Percentiles rank a stretch among this genome's conserved stretches.
phyloP scores from a whole-genome alignment of 2,113 vertebrate species.

The Bungarus multicinctus region DNA sequence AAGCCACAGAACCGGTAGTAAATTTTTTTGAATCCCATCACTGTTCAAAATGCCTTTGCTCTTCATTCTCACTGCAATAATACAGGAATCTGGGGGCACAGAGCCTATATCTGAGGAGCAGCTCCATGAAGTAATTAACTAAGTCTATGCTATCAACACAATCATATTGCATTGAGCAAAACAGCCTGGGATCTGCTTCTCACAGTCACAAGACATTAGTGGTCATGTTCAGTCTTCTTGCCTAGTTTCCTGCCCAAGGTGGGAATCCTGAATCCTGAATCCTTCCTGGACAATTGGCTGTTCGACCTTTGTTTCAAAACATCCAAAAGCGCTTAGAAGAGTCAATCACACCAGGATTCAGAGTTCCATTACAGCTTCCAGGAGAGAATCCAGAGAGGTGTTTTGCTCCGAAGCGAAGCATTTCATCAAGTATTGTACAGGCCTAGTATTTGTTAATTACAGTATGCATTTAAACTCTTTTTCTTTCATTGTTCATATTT shows the following conservation, averaged over 20 bases:
- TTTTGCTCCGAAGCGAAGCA: not conserved
- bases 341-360: not conserved
- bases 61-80: not conserved
- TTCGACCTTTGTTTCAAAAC: not conserved
- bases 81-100: not conserved
- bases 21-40: no score
- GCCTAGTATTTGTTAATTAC: not conserved
- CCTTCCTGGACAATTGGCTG: not conserved
- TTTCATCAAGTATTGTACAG: not conserved
- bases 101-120: not conserved
- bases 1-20: no score
- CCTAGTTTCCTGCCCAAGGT: not conserved
- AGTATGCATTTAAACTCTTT: not conserved
- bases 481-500: conserved; percentile 21
- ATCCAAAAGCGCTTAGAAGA: not conserved
- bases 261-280: not conserved
- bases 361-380: not conserved
- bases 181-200: not conserved
- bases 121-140: not conserved
- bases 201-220: not conserved
- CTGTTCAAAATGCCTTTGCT: not conserved
- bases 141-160: not conserved
- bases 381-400: not conserved
- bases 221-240: not conserved
- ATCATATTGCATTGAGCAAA: not conserved